These are phyloP conservation scores for Penaeus indicus DNA, from an alignment of 1,140 invertebrate genomes.

Conservation along the genomic window DNA sequence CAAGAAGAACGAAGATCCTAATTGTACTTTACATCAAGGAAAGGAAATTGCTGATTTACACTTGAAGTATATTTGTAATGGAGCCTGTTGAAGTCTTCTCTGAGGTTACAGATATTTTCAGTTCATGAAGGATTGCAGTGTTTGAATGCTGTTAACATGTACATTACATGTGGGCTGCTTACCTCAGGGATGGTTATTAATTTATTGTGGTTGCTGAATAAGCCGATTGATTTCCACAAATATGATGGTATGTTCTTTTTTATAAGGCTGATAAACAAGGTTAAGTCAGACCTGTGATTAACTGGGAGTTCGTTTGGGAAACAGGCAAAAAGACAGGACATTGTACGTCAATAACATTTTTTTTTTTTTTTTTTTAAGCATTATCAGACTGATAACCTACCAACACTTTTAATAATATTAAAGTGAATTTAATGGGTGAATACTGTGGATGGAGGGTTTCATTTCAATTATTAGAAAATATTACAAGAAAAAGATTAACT, in stretches of 20 bases:
- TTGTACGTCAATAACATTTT: no score
- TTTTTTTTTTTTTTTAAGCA: no score
- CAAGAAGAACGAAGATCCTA: constrained; percentile 6
- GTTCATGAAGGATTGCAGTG: not conserved
- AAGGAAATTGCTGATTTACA: not conserved
- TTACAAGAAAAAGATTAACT: no score
- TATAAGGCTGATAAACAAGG: not conserved
- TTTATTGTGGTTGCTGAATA: constrained; percentile 17
- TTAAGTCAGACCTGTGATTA: no score
- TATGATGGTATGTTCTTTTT: not conserved
- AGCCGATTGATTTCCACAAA: not conserved
- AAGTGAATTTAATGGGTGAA: no score
- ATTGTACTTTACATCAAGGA: not conserved
- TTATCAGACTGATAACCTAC: no score
- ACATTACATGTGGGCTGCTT: not conserved
- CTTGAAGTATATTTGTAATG: not conserved
- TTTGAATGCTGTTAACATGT: not conserved
- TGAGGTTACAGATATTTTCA: not conserved
- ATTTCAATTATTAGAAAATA: no score
- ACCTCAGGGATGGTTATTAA: constrained; percentile 42
- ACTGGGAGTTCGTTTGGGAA: no score
- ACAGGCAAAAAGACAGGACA: no score
- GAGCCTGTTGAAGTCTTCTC: not conserved
- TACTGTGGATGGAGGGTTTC: no score
- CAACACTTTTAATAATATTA: no score